phyloP scores from a whole-genome alignment of 2,797 vertebrate genomes.

The Euthynnus affinis region DNA sequence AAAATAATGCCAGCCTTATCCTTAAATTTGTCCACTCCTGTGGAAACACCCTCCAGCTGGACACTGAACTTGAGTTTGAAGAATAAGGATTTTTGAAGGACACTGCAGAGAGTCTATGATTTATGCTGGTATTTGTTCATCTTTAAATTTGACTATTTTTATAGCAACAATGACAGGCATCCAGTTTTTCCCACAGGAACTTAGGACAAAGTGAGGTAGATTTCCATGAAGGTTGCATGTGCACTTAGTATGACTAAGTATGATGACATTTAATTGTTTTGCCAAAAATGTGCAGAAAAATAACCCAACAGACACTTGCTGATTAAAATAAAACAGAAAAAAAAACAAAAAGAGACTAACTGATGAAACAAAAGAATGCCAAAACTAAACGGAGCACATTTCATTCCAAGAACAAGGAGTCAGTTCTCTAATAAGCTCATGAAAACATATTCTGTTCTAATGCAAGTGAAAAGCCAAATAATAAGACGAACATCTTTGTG shows the following conservation, averaged over 20 bases:
- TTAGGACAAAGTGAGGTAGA: neutral
- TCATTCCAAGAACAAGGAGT: neutral
- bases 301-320: neutral
- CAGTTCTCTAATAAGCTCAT: neutral
- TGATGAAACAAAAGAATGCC: neutral
- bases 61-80: neutral
- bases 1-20: no score
- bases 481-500: no score
- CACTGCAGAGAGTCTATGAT: neutral
- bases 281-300: neutral
- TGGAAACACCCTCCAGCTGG: neutral
- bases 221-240: neutral
- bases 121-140: neutral
- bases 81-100: neutral
- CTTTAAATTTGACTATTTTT: neutral
- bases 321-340: neutral
- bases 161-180: neutral
- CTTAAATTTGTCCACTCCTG: neutral
- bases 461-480: neutral
- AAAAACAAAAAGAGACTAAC: neutral
- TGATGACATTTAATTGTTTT: neutral
- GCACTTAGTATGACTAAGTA: neutral
- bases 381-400: neutral
- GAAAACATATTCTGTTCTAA: neutral
- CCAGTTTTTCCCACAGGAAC: neutral